A percentile compares a stretch with the other conserved stretches of the same genome.
These are phyloP conservation scores for Drosophila pullipes DNA, from an alignment of 2,888 invertebrate genomes.

Conservation along the genomic window DNA sequence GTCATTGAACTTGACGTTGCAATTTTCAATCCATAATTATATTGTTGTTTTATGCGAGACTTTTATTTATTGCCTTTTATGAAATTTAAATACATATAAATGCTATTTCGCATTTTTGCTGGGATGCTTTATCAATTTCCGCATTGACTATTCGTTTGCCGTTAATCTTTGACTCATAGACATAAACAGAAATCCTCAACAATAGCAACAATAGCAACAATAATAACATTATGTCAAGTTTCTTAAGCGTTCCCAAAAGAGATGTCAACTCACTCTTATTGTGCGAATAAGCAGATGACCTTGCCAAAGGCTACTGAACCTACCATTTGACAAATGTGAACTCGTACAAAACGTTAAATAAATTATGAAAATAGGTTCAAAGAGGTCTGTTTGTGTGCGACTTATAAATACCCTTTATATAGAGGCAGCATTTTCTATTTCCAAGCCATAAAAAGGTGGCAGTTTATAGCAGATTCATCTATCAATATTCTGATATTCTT, in stretches of 20 bases:
- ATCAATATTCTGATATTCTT: background rate
- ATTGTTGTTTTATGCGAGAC: conserved; percentile 11
- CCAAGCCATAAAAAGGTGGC: background rate
- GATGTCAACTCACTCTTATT: conserved; percentile 57
- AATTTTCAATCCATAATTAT: conserved; percentile 37
- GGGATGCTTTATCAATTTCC: conserved; percentile 54
- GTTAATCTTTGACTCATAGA: conserved; percentile 53
- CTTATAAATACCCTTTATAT: conserved; percentile 7
- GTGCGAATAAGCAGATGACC: conserved; percentile 44
- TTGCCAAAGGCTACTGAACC: conserved; percentile 60
- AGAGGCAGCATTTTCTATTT: background rate
- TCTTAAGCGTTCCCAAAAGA: conserved; percentile 38
- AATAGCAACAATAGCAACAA: conserved; percentile 8
- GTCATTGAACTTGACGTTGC: conserved; percentile 54
- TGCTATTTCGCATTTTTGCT: background rate
- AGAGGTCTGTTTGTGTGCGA: conserved; percentile 11
- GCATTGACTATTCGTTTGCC: conserved; percentile 56
- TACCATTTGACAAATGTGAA: conserved; percentile 41
- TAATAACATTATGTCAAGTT: conserved; percentile 14
- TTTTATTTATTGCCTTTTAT: conserved; percentile 10
- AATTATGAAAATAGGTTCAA: conserved; percentile 19
- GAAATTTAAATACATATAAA: conserved; percentile 3
- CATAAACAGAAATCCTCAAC: conserved; percentile 13
- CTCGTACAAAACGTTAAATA: conserved; percentile 29
- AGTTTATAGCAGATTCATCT: background rate